Conservation (phyloP, 2,113 vertebrate genomes). For the Spilogale gracilis region DNA sequence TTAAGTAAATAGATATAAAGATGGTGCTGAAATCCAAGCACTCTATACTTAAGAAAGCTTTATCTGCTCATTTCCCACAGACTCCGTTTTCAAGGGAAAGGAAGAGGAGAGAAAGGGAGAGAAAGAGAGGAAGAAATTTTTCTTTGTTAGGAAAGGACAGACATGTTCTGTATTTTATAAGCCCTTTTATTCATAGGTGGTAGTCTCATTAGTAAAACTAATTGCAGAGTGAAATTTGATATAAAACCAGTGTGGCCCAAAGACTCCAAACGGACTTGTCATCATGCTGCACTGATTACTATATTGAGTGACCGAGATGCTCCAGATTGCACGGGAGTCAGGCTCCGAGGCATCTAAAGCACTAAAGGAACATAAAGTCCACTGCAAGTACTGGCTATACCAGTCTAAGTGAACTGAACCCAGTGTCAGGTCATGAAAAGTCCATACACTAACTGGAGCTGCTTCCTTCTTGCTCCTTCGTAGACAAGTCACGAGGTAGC, state of each 20-base stretch:
- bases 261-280: background rate
- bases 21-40: background rate
- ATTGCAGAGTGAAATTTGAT: background rate
- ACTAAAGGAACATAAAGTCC: background rate
- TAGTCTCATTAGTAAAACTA: background rate
- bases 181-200: background rate
- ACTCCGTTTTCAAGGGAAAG: background rate
- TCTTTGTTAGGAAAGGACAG: background rate
- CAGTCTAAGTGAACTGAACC: background rate
- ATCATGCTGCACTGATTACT: too few relatives aligned
- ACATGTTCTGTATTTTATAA: background rate
- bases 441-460: background rate
- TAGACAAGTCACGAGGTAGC: slow-evolving; percentile 8
- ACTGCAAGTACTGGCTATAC: background rate
- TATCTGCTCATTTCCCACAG: background rate
- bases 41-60: background rate
- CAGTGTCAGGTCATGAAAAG: background rate
- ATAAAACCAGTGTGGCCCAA: background rate
- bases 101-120: background rate
- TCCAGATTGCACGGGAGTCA: background rate
- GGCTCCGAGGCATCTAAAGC: background rate
- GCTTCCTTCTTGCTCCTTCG: background rate
- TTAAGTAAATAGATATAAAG: background rate
- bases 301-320: background rate
- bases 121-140: background rate